Conservation (phyloP, 1,140 invertebrate genomes). For the Dufourea novaeangliae region DNA sequence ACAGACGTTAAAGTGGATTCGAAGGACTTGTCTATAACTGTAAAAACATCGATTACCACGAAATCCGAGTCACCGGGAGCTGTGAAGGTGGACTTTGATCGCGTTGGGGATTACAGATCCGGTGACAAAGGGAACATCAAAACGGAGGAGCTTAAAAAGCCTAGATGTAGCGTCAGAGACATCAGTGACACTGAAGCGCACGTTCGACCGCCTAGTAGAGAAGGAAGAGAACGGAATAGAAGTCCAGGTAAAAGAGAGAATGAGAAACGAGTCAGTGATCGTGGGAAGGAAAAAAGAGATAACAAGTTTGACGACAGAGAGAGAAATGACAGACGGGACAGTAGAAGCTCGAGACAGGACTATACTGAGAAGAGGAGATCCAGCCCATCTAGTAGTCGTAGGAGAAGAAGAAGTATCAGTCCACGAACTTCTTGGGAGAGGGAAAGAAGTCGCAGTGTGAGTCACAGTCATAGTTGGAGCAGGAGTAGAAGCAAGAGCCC, state of each 20-base stretch:
- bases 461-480: constrained; percentile 71
- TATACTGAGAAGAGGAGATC: constrained; percentile 59
- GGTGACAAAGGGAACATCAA: constrained; percentile 19
- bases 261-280: constrained; percentile 65
- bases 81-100: constrained; percentile 25
- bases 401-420: constrained; percentile 63
- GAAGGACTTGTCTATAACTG: constrained; percentile 38
- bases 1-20: constrained; percentile 40
- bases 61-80: constrained; percentile 27
- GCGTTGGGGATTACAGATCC: constrained; percentile 34
- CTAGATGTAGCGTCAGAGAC: constrained; percentile 28
- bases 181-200: constrained; percentile 8
- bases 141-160: constrained; percentile 38
- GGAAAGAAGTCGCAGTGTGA: constrained; percentile 66
- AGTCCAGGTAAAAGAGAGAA: constrained; percentile 67
- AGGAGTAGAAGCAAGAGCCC: constrained; percentile 77
- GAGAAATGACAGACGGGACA: constrained; percentile 54
- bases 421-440: constrained; percentile 72
- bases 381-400: constrained; percentile 66
- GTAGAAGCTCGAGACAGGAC: constrained; percentile 53
- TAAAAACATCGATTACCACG: constrained; percentile 30
- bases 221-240: constrained; percentile 58
- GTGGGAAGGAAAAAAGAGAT: constrained; percentile 64
- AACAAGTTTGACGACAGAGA: constrained; percentile 66
- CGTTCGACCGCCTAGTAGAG: constrained; percentile 47